A percentile compares a stretch with the other conserved stretches of the same genome.
Conservation (phyloP, 2,797 vertebrate species). For the Neosilurus mollespiculum region DNA sequence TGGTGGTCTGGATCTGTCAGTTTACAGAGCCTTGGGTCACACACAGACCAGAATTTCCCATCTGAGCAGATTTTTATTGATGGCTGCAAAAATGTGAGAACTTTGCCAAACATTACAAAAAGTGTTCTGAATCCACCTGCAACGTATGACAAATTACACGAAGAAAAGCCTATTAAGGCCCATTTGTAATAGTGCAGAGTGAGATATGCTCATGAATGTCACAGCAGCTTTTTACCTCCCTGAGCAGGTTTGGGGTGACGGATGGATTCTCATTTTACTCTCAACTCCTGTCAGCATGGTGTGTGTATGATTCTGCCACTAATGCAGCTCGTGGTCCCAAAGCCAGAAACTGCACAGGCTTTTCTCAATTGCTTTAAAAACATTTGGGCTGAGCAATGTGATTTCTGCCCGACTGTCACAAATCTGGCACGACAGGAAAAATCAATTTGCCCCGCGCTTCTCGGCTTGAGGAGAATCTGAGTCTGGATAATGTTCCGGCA, state of each 20-base stretch:
- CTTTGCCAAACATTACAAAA: slow-evolving; percentile 6
- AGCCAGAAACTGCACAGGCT: slow-evolving; percentile 47
- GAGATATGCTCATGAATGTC: slow-evolving; percentile 25
- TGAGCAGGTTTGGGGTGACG: slow-evolving; percentile 45
- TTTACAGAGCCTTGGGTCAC: neutral
- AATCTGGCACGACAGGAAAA: slow-evolving; percentile 80
- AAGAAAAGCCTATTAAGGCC: slow-evolving; percentile 22
- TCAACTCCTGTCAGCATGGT: slow-evolving; percentile 31
- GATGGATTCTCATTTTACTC: slow-evolving; percentile 34
- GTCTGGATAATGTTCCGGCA: slow-evolving; percentile 74
- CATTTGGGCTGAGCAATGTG: slow-evolving; percentile 72
- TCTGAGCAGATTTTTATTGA: neutral
- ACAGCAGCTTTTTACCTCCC: slow-evolving; percentile 20
- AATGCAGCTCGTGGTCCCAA: slow-evolving; percentile 45
- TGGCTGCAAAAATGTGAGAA: neutral
- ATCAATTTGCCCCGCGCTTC: slow-evolving; percentile 77
- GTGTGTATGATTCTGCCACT: slow-evolving; percentile 28
- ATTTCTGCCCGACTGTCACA: slow-evolving; percentile 79
- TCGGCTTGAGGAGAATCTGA: slow-evolving; percentile 73
- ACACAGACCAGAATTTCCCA: neutral
- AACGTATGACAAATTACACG: neutral
- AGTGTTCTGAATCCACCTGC: slow-evolving; percentile 8
- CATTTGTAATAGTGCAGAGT: slow-evolving; percentile 25
- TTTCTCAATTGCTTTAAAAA: slow-evolving; percentile 68
- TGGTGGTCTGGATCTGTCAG: neutral